Evolutionary conservation across 1,140 invertebrate genomes (phyloP).

Genomic region (Chlorops oryzae): DNA sequence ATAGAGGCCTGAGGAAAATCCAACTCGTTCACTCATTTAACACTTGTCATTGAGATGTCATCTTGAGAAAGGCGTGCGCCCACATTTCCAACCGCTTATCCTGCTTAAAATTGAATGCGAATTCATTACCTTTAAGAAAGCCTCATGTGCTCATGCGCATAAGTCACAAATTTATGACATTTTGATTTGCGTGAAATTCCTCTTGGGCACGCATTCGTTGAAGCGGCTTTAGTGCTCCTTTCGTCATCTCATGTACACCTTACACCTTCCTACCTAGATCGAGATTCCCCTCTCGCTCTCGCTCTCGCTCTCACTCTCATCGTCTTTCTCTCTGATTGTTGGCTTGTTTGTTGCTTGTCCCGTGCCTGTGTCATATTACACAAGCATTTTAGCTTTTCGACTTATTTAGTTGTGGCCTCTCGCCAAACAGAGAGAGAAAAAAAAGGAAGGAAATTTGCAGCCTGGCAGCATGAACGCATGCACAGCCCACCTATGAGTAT

Average conservation of each 20-base stretch:
- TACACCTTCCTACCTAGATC: background rate
- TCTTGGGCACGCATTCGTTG: slow-evolving; percentile 46
- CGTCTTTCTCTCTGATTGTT: background rate
- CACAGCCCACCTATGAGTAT: slow-evolving; percentile 2
- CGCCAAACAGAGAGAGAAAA: too few relatives aligned
- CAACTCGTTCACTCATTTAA: too few relatives aligned
- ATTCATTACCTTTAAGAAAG: too few relatives aligned
- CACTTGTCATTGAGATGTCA: too few relatives aligned
- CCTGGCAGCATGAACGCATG: background rate
- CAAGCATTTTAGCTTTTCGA: slow-evolving; percentile 6
- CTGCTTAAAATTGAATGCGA: too few relatives aligned
- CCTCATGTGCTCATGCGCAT: too few relatives aligned
- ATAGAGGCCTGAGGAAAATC: too few relatives aligned
- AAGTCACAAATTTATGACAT: slow-evolving; percentile 45
- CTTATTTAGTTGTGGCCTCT: too few relatives aligned
- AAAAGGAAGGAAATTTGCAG: background rate
- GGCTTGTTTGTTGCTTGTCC: too few relatives aligned
- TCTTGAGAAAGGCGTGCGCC: too few relatives aligned
- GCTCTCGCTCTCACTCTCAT: background rate
- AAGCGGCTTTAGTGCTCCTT: slow-evolving; percentile 10
- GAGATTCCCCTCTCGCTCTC: background rate
- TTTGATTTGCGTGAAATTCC: slow-evolving; percentile 49
- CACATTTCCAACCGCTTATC: too few relatives aligned
- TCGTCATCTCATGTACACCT: slow-evolving; percentile 13
- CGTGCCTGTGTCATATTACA: background rate